Percentiles rank a stretch among this genome's conserved stretches.
These are phyloP conservation scores for Trogon melanurus DNA, from an alignment of 2,113 vertebrate species.

Conservation along the genomic window DNA sequence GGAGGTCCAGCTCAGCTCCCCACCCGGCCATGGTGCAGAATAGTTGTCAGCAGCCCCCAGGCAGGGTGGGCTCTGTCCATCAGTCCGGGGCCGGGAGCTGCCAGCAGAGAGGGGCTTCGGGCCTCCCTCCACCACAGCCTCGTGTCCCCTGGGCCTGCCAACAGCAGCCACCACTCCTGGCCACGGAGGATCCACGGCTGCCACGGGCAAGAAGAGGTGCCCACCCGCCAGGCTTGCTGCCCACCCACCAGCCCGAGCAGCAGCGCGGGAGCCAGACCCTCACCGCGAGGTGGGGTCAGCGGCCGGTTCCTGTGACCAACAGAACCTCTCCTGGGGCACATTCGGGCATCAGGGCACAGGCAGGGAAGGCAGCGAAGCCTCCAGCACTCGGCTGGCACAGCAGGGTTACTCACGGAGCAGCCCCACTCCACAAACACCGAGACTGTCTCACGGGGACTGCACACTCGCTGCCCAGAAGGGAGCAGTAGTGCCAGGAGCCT, in stretches of 20 bases:
- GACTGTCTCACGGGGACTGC: neutral
- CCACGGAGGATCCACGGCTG: accelerated
- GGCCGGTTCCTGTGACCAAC: neutral
- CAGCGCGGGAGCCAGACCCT: neutral
- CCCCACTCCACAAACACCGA: neutral
- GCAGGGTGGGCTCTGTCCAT: neutral
- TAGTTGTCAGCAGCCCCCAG: accelerated
- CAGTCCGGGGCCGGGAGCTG: neutral
- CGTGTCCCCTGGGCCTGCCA: accelerated
- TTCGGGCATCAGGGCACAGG: neutral
- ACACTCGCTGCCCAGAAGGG: neutral
- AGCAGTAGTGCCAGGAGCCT: neutral
- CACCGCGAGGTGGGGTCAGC: neutral
- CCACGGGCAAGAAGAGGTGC: neutral
- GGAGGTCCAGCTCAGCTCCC: neutral
- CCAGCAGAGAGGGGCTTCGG: neutral
- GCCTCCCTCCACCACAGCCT: neutral
- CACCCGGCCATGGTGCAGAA: neutral
- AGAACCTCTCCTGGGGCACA: accelerated
- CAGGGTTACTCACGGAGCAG: neutral
- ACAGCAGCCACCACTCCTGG: accelerated
- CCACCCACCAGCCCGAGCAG: neutral
- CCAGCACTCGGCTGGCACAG: neutral
- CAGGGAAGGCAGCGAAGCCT: neutral
- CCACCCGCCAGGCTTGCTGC: neutral